Conservation (phyloP, 2,113 vertebrate genomes). For the Perca fluviatilis region DNA sequence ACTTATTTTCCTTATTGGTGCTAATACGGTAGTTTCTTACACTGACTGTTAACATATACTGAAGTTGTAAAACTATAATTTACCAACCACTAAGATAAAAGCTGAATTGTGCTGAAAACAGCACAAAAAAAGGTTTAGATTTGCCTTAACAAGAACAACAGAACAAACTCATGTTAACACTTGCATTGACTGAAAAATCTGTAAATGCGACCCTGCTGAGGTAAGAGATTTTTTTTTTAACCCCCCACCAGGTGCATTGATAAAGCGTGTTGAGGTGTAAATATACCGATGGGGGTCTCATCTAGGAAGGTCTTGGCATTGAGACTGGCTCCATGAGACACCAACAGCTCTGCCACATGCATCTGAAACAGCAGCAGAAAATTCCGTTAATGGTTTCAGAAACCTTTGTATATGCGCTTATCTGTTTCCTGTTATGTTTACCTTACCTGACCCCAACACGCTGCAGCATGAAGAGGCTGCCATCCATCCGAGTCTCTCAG, state of each 20-base stretch:
- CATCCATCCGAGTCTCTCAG: slow-evolving; percentile 94
- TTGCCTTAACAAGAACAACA: background rate
- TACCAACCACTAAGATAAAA: background rate
- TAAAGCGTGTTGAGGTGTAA: slow-evolving; percentile 2
- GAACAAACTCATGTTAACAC: background rate
- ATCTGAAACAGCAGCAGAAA: slow-evolving; percentile 83
- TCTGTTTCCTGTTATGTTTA: slow-evolving; percentile 47
- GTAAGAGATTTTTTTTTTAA: slow-evolving; percentile 15
- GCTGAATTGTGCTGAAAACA: background rate
- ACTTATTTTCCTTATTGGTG: background rate
- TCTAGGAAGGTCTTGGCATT: slow-evolving; percentile 95
- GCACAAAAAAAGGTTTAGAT: background rate
- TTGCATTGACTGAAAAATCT: slow-evolving; percentile 10
- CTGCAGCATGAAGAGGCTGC: slow-evolving; percentile 96
- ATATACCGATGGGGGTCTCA: slow-evolving; percentile 96
- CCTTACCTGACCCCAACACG: slow-evolving; percentile 97
- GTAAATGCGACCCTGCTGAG: slow-evolving; percentile 2
- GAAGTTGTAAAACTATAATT: background rate
- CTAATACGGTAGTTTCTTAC: background rate
- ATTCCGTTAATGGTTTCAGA: background rate
- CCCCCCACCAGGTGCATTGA: background rate
- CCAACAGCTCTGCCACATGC: slow-evolving; percentile 94
- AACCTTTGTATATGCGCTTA: background rate
- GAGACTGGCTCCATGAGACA: slow-evolving; percentile 95
- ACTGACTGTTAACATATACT: background rate